A percentile compares a stretch with the other conserved stretches of the same genome.
Evolutionary conservation across 2,113 vertebrate species (phyloP).

Genomic region (Thomomys bottae): DNA sequence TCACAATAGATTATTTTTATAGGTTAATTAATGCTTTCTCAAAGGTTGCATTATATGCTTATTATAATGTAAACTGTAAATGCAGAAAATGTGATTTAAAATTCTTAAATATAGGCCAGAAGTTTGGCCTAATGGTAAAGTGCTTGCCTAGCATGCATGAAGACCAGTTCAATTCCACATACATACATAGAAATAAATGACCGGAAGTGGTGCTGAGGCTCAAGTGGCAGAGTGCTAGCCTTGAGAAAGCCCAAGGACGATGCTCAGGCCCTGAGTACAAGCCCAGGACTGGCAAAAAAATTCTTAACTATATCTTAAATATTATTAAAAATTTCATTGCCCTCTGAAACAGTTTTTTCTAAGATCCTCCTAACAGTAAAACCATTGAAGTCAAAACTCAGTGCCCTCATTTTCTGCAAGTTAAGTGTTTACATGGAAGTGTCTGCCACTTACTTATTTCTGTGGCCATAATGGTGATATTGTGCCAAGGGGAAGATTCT

Average conservation of each 20-base stretch:
- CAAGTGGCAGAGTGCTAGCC: too few species aligned
- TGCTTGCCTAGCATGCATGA: too few species aligned
- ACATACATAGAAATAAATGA: too few species aligned
- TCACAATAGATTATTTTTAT: background rate
- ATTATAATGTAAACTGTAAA: background rate
- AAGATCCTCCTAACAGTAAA: background rate
- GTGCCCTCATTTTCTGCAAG: background rate
- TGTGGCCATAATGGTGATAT: slow-evolving; percentile 94
- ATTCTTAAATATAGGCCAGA: too few species aligned
- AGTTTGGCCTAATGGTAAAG: too few species aligned
- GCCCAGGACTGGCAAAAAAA: too few species aligned
- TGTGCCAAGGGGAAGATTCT: slow-evolving; percentile 96
- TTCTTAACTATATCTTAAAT: background rate
- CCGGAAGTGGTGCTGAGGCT: too few species aligned
- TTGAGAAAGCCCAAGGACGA: too few species aligned
- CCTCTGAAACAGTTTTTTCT: background rate
- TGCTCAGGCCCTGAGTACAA: too few species aligned
- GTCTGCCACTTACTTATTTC: slow-evolving; percentile 92
- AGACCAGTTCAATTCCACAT: too few species aligned
- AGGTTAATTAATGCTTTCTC: background rate
- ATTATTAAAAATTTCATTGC: background rate
- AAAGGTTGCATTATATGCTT: background rate
- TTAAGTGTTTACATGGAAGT: background rate
- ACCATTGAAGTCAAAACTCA: background rate
- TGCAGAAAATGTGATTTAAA: slow-evolving; percentile 13